Percentiles rank a stretch among this genome's conserved stretches.
Conservation (phyloP, 2,113 vertebrate species). For the Nannobrachium achirus region DNA sequence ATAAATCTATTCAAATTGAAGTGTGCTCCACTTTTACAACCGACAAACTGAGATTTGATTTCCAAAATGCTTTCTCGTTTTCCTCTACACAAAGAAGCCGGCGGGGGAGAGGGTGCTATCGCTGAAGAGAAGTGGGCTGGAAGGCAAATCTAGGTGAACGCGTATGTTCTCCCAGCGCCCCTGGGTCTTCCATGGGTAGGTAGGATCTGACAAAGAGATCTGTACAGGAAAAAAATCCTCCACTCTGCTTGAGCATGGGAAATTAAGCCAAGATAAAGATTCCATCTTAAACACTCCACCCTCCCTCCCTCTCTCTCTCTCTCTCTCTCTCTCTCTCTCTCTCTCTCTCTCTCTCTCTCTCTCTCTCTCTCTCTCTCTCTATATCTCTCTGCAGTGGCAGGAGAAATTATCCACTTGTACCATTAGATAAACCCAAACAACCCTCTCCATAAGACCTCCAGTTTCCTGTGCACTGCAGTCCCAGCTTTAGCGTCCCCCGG, state of each 20-base stretch:
- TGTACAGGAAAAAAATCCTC: slow-evolving; percentile 82
- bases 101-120: slow-evolving; percentile 68
- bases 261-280: slow-evolving; percentile 98
- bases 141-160: slow-evolving; percentile 82
- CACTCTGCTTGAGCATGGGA: slow-evolving; percentile 88
- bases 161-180: slow-evolving; percentile 80
- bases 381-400: slow-evolving; percentile 87
- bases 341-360: slow-evolving; percentile 34
- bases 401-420: slow-evolving; percentile 93
- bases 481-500: slow-evolving; percentile 90
- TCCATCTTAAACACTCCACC: slow-evolving; percentile 91
- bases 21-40: slow-evolving; percentile 67
- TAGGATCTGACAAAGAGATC: slow-evolving; percentile 87
- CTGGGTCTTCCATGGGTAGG: slow-evolving; percentile 84
- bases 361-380: slow-evolving; percentile 6
- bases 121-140: slow-evolving; percentile 77
- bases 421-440: slow-evolving; percentile 92
- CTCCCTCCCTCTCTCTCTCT: slow-evolving; percentile 73
- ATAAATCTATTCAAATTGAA: slow-evolving; percentile 75
- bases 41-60: slow-evolving; percentile 82
- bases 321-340: slow-evolving; percentile 58
- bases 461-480: slow-evolving; percentile 92
- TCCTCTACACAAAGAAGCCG: slow-evolving; percentile 76
- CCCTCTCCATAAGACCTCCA: slow-evolving; percentile 88
- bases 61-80: slow-evolving; percentile 79